A percentile compares a stretch with the other conserved stretches of the same genome.
Conservation (phyloP, 1,140 invertebrate species). For the Psix sp. region DNA sequence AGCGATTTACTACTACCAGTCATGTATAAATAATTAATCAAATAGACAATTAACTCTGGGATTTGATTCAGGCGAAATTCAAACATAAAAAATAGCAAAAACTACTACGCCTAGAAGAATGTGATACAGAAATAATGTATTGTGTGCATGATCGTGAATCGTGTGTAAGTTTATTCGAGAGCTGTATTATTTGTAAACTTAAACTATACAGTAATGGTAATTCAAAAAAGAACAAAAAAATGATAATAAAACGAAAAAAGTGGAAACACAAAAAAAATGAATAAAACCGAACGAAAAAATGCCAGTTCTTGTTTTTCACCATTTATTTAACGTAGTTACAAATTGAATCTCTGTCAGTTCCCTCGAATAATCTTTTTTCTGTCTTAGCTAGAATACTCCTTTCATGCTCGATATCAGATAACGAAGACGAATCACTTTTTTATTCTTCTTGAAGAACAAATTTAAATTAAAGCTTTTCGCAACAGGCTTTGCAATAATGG, state of each 20-base stretch:
- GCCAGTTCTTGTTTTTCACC: conserved; percentile 1
- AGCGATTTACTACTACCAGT: too few relatives aligned
- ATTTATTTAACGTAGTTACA: conserved; percentile 31
- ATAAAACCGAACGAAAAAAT: background rate
- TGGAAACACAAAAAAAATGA: background rate
- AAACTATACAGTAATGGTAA: conserved; percentile 66
- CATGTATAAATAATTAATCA: conserved; percentile 48
- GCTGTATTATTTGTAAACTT: conserved; percentile 74
- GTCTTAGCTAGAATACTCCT: background rate
- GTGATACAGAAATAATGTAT: conserved; percentile 64
- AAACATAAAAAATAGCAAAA: conserved; percentile 8
- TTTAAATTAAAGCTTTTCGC: conserved; percentile 41
- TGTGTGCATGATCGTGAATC: conserved; percentile 66
- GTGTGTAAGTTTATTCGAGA: conserved; percentile 67
- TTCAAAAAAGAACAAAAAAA: conserved; percentile 63
- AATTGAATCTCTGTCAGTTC: conserved; percentile 15
- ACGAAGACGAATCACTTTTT: conserved; percentile 41
- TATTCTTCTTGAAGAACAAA: conserved; percentile 30
- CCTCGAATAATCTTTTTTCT: conserved; percentile 20
- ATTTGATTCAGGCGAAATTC: conserved; percentile 7
- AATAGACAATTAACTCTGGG: conserved; percentile 9
- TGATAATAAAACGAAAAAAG: conserved; percentile 61
- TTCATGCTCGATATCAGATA: conserved; percentile 9
- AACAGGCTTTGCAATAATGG: conserved; percentile 35
- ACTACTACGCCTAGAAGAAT: conserved; percentile 61